Conservation (phyloP, 2,888 invertebrate species). For the Phrixothrix hirtus region DNA sequence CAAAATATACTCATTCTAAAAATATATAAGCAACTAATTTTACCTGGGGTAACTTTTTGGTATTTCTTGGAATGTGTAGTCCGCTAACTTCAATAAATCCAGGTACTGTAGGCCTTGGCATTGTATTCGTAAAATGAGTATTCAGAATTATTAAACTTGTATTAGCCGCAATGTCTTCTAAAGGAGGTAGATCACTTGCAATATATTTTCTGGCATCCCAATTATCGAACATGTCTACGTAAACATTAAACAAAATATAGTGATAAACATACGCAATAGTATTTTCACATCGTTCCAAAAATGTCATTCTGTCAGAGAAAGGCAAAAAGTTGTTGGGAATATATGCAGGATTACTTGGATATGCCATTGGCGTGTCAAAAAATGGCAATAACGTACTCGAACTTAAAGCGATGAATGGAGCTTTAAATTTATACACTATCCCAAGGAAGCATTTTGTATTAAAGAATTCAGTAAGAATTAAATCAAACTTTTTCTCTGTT, state of each 20-base stretch:
- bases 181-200: constrained; percentile 41
- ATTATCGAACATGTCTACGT: too few relatives aligned
- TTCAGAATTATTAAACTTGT: constrained; percentile 58
- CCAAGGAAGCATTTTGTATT: constrained; percentile 72
- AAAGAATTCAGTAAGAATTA: constrained; percentile 71
- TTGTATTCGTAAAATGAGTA: constrained; percentile 53
- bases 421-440: constrained; percentile 63
- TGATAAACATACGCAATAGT: not conserved
- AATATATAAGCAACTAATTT: too few relatives aligned
- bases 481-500: constrained; percentile 61
- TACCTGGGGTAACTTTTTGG: too few relatives aligned
- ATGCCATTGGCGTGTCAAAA: constrained; percentile 32
- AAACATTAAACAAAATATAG: too few relatives aligned
- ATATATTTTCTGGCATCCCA: constrained; percentile 44
- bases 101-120: not conserved
- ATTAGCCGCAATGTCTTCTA: constrained; percentile 51
- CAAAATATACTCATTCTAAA: too few relatives aligned
- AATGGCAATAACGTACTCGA: constrained; percentile 58
- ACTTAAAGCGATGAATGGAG: constrained; percentile 60
- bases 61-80: constrained; percentile 56
- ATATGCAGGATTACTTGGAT: constrained; percentile 44
- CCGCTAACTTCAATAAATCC: constrained; percentile 58
- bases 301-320: constrained; percentile 48
- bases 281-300: constrained; percentile 29
- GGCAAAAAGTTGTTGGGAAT: constrained; percentile 57